These are phyloP conservation scores for Peromyscus californicus DNA, from an alignment of 2,113 vertebrate genomes.

Conservation along the genomic window DNA sequence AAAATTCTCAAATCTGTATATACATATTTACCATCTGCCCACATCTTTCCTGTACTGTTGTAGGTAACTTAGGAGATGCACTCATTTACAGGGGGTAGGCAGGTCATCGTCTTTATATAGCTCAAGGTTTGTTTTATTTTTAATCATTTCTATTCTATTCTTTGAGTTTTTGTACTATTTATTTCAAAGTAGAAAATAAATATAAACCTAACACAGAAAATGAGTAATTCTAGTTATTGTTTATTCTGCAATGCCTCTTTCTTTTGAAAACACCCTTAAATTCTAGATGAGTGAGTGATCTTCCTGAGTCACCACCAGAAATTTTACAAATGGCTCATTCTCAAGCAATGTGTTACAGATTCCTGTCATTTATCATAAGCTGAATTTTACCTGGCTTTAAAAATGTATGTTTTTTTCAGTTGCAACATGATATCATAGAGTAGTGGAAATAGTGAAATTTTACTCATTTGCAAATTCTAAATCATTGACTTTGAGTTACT, in stretches of 20 bases:
- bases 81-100: background rate
- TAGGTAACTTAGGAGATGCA: constrained; percentile 2
- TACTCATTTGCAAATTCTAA: background rate
- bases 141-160: constrained; percentile 21
- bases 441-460: background rate
- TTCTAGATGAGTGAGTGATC: background rate
- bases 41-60: background rate
- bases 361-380: background rate
- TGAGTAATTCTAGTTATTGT: background rate
- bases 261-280: constrained; percentile 42
- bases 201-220: background rate
- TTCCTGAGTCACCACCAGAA: background rate
- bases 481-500: background rate
- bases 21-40: constrained; percentile 6
- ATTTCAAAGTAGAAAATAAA: constrained; percentile 46
- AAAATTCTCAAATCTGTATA: constrained; percentile 24
- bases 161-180: background rate
- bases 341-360: background rate
- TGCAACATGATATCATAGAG: background rate
- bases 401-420: background rate
- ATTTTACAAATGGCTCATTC: constrained; percentile 2
- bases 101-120: constrained; percentile 2
- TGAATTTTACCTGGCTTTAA: constrained; percentile 11
- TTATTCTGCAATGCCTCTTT: constrained; percentile 37
- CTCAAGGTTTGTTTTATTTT: constrained; percentile 17